Evolutionary conservation across 2,888 invertebrate species (phyloP), one percentile per base, ranked within the genome.

Genomic region (Protophormia terraenovae): DNA sequence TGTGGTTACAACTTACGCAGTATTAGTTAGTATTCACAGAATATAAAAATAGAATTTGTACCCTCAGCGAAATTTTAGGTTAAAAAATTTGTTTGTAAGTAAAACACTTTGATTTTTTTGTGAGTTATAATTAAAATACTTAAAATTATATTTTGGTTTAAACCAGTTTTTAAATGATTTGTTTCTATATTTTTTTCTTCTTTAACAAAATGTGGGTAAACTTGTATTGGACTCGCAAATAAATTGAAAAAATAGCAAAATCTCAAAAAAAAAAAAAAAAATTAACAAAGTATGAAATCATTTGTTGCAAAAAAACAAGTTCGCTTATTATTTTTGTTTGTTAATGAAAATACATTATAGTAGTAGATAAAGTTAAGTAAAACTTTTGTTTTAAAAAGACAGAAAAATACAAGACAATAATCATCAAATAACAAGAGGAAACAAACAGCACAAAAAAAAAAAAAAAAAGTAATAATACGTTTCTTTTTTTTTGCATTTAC

Each of bases 141-240:
- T 71, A 22, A 45, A 47, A 47, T 77, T 77, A n/a, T 47, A 27
- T n/a, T 38, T 58, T 32, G 12, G 1, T 5, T 72, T 22, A 62
- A 79, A 79, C 62, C 50, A 41, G 71, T 71, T 78, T 66, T 38
- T 47, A n/a, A n/a, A n/a, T n/a, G n/a, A n/a, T 3, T 10, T 60
- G 38, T n/a, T n/a, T 22, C 53, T 27, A 53, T 24, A 22, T 5
- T 41, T 41, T 38, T 24, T 8, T 41, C 27, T 24, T 41, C 8
- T 62, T 14, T 22, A 41, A 22, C 27, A 41, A 76, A 60, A 38
- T 64, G 64, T 53, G 41, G 19, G 10, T 53, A 75, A 75, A 66
- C 64, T 53, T 10, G 50, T 38, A 22, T 66, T 76, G 38, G 29
- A n/a, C 53, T 66, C 22, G 29, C 14, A 66, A 41, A 66, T 47